A percentile compares a stretch with the other conserved stretches of the same genome.
phyloP scores from a whole-genome alignment of 1,140 invertebrate genomes.

The Drosophila tristis region DNA sequence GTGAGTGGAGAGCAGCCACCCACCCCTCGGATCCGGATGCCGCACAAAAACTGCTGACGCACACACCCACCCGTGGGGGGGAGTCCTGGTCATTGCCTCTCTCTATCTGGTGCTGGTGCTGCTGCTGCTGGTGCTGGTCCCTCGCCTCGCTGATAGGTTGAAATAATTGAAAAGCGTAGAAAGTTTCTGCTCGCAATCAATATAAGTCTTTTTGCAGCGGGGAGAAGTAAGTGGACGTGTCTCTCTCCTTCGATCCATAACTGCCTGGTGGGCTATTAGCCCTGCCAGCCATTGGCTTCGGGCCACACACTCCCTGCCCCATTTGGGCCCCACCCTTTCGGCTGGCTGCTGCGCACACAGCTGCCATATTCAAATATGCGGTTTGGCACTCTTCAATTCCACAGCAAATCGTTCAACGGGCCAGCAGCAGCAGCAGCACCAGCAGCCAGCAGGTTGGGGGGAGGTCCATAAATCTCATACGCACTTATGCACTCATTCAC shows the following conservation, averaged over 20 bases:
- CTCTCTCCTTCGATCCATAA: neutral
- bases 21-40: conserved; percentile 36
- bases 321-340: conserved; percentile 6
- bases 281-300: too few relatives aligned
- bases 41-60: conserved; percentile 46
- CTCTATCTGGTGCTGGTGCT: neutral
- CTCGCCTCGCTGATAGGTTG: conserved; percentile 21
- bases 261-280: too few relatives aligned
- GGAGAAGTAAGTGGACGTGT: neutral
- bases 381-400: conserved; percentile 81
- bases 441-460: too few relatives aligned
- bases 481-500: conserved; percentile 15
- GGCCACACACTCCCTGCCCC: neutral
- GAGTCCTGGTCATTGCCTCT: conserved; percentile 18
- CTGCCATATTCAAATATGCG: conserved; percentile 75
- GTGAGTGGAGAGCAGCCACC: conserved; percentile 42
- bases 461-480: conserved; percentile 63
- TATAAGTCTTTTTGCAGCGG: conserved; percentile 30
- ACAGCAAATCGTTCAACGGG: conserved; percentile 68
- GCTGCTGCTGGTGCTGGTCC: neutral
- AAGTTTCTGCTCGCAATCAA: conserved; percentile 8
- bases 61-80: conserved; percentile 8
- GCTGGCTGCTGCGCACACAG: conserved; percentile 18
- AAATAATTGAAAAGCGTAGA: conserved; percentile 70
- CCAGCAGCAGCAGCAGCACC: conserved; percentile 27